phyloP scores from a whole-genome alignment of 2,888 invertebrate genomes.

The Erannis defoliaria region DNA sequence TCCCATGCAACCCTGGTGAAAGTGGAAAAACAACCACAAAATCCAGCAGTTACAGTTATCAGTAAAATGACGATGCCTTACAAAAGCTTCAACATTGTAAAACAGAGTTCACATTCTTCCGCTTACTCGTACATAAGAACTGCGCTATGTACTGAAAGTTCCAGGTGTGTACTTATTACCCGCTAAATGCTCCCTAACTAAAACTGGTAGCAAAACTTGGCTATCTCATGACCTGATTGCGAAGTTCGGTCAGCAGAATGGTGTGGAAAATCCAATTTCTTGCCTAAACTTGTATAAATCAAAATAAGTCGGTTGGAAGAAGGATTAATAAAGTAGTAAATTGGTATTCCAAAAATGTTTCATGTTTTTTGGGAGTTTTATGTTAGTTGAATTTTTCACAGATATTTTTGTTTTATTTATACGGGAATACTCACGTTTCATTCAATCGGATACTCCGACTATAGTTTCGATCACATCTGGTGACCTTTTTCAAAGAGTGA shows the following conservation, averaged over 20 bases:
- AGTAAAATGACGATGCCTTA: background rate
- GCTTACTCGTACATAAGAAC: background rate
- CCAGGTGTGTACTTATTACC: conserved; percentile 23
- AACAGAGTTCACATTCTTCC: background rate
- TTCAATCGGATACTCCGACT: no score
- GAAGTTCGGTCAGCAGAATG: conserved; percentile 16
- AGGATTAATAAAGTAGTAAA: conserved; percentile 6
- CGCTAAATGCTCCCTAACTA: conserved; percentile 18
- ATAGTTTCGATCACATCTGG: no score
- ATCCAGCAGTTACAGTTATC: no score
- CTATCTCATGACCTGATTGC: conserved; percentile 22
- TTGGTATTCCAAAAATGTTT: background rate
- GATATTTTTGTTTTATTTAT: no score
- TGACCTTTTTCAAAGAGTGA: no score
- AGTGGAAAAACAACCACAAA: no score
- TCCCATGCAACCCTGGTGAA: no score
- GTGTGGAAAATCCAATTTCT: conserved; percentile 24
- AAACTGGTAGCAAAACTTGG: conserved; percentile 3
- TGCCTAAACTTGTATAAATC: conserved; percentile 23
- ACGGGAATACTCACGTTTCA: no score
- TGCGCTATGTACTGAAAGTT: background rate
- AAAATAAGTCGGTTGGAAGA: conserved; percentile 14
- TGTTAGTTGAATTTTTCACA: no score
- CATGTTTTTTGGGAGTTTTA: background rate
- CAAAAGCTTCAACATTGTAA: background rate